Conservation (phyloP, 2,113 vertebrate species). For the Lepisosteus oculatus region DNA sequence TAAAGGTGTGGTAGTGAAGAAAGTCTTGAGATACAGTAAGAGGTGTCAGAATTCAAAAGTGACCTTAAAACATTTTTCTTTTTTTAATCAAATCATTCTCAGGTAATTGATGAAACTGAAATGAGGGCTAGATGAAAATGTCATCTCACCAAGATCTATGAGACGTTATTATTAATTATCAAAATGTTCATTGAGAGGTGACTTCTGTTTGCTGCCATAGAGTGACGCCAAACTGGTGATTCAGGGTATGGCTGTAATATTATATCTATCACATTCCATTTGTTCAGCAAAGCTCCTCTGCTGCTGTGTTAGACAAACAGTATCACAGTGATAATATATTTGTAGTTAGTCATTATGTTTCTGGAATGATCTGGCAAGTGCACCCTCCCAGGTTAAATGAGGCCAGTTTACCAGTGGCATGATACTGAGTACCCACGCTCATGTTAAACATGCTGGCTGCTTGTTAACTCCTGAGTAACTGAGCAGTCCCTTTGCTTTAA, state of each 20-base stretch:
- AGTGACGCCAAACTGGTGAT: background rate
- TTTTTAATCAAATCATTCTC: no score
- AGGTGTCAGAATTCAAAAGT: no score
- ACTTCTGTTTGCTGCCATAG: background rate
- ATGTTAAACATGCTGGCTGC: background rate
- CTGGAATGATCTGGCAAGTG: conserved; percentile 6
- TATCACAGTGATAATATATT: conserved; percentile 5
- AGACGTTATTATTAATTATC: background rate
- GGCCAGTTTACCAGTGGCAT: conserved; percentile 3
- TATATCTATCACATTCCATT: conserved; percentile 3
- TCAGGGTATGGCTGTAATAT: background rate
- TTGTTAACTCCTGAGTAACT: conserved; percentile 5
- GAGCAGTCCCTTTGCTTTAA: background rate
- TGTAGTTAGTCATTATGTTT: conserved; percentile 21
- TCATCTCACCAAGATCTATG: no score
- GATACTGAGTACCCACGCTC: background rate
- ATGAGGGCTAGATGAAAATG: no score
- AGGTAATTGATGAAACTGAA: no score
- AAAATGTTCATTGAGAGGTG: conserved; percentile 1
- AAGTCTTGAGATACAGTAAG: no score
- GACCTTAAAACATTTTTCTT: no score
- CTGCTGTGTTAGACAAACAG: conserved; percentile 18
- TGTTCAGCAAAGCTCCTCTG: background rate
- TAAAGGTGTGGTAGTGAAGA: no score
- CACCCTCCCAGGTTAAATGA: conserved; percentile 7